These are phyloP conservation scores for Suncus etruscus DNA, from an alignment of 2,113 vertebrate genomes.

Conservation along the genomic window DNA sequence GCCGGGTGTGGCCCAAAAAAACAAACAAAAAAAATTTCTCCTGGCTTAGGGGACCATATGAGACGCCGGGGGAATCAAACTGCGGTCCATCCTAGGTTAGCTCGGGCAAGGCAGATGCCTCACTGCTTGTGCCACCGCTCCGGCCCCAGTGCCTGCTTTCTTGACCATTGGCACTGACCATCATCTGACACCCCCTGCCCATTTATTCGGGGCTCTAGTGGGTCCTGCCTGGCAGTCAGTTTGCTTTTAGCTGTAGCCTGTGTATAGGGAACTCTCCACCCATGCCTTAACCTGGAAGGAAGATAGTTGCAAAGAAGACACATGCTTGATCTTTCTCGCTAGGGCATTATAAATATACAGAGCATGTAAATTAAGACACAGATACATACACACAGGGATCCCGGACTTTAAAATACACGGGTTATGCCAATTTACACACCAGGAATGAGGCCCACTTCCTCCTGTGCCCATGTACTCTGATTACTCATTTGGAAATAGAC, in stretches of 20 bases:
- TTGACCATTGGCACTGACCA: no score
- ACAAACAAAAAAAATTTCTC: no score
- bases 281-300: not conserved
- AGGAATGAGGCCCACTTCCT: not conserved
- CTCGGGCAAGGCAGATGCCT: no score
- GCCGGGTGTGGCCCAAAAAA: no score
- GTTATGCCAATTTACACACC: not conserved
- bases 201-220: no score
- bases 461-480: not conserved
- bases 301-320: not conserved
- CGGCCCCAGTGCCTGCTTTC: no score
- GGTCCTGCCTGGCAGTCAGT: not conserved
- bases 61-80: no score
- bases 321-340: conserved; percentile 27
- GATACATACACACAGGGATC: accelerated
- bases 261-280: not conserved
- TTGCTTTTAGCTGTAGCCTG: not conserved
- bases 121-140: no score
- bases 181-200: no score
- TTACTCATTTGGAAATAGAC: not conserved
- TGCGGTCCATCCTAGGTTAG: no score
- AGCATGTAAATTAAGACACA: not conserved
- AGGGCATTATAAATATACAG: not conserved
- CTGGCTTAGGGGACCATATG: no score
- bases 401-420: not conserved